Evolutionary conservation across 2,888 invertebrate species (phyloP), one percentile per base, ranked within the genome.

Genomic region (Drosophila macrospina): DNA sequence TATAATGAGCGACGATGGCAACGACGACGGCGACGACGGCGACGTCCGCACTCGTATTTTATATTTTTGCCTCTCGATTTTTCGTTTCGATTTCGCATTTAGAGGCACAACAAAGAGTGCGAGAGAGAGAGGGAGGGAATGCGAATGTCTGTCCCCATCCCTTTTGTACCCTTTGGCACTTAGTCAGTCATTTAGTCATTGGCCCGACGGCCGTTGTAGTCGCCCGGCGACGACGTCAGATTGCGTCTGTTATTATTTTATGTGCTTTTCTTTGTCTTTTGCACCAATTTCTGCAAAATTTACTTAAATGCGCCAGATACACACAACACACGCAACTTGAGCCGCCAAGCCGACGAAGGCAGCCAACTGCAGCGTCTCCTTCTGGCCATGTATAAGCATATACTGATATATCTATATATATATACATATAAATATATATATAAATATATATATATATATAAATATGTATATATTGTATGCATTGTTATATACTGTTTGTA

Each of bases 271-370:
- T 83, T 84, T 84, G 79, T 86, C 76, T 85, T 89, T 85, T 85
- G 89, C 89, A 80, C 86, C 80, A 89, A 85, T 87, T 89, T 89
- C 88, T 70, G 86, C 76, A 74, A 83, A 88, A 83, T 87, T 86
- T 80, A 80, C 83, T 78, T 82, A 89, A 89, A 89, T 88, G 83
- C 69, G 51, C 26, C 62, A 60, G 52, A 79, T 62, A 73, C 88
- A 88, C 77, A 47, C 45, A 42, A 47, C 45, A 42, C 63, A 62
- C 79, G 41, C 56, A 56, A 64, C 24, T 37, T 47, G 34, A 41
- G 60, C 42, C 16, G 34, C 37, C 37, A 28, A 39, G 15, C 2
- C 16, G 4, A 1, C 20, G 6, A 51, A 26, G 26, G 5, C 36
- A 42, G 16, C 28, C 26, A 16, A 50, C 16, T 16, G 39, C 59